Percentiles rank a stretch among this genome's conserved stretches.
These are phyloP conservation scores for Macrotus californicus DNA, from an alignment of 2,113 vertebrate genomes.

Conservation along the genomic window DNA sequence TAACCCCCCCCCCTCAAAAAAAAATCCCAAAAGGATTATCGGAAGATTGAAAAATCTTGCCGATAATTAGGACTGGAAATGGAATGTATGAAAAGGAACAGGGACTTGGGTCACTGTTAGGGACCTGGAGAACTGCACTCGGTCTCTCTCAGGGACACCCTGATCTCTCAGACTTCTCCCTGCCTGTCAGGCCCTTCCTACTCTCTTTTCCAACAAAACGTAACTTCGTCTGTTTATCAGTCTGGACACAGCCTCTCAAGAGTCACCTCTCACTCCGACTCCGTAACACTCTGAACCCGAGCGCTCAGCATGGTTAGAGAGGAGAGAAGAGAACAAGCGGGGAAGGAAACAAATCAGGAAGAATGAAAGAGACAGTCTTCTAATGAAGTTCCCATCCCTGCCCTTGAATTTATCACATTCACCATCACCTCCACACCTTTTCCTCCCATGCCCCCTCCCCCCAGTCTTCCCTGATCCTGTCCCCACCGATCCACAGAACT, in stretches of 20 bases:
- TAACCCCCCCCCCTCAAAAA: background rate
- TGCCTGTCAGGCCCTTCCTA: background rate
- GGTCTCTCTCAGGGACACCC: background rate
- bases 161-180: background rate
- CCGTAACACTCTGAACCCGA: background rate
- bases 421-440: background rate
- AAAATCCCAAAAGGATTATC: background rate
- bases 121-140: background rate
- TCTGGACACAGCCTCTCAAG: background rate
- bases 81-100: background rate
- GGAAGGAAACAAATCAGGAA: background rate
- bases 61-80: background rate
- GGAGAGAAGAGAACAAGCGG: background rate
- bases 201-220: background rate
- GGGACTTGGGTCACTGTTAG: background rate
- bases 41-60: background rate
- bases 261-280: background rate
- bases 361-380: background rate
- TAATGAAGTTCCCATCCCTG: no score
- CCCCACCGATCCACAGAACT: background rate
- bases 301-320: fast-evolving
- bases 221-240: background rate
- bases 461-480: background rate
- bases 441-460: no score
- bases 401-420: background rate